Conservation (phyloP, 2,113 vertebrate species). For the rabbit (Oryctolagus cuniculus) region mOryCun1.1 NC_091436.1:42491501-42492000, state of each 20-base stretch:
- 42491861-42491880: neutral
- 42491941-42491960: conserved; percentile 6
- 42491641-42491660: neutral
- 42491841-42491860: conserved; percentile 24
- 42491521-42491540: neutral
- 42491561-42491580: neutral
- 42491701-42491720: neutral
- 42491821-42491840: neutral
- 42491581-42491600: neutral
- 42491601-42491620: neutral
- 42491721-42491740: neutral
- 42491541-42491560: neutral
- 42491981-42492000: neutral
- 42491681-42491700: neutral
- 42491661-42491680: neutral
- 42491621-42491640: neutral
- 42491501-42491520: conserved; percentile 18
- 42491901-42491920: conserved; percentile 22
- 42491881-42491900: conserved; percentile 31
- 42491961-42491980: conserved; percentile 54
- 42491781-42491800: neutral
- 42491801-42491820: conserved; percentile 20
- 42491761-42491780: neutral
- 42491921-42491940: conserved; percentile 20
- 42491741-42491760: neutral